Evolutionary conservation across 1,140 invertebrate species (phyloP).

Genomic region (Holotrichia oblita): DNA sequence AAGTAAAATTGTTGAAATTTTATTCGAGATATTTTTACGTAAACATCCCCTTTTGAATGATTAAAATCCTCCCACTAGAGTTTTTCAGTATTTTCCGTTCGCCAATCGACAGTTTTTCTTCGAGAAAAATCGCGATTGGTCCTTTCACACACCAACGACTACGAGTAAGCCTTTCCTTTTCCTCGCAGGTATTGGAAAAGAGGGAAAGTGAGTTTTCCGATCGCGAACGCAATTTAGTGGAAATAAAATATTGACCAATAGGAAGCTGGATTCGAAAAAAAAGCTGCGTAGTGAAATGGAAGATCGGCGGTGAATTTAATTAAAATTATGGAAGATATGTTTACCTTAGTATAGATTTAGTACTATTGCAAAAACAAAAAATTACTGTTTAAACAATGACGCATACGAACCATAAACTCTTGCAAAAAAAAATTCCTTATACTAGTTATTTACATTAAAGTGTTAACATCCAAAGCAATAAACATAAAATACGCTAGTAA

Average conservation of each 20-base stretch:
- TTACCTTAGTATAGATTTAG: too few relatives aligned
- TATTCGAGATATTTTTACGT: neutral
- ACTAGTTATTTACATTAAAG: too few relatives aligned
- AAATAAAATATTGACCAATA: conserved; percentile 4
- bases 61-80: neutral
- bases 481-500: too few relatives aligned
- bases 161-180: conserved; percentile 11
- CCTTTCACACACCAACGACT: conserved; percentile 24
- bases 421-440: too few relatives aligned
- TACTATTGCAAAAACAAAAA: too few relatives aligned
- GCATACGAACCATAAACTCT: too few relatives aligned
- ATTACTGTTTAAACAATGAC: too few relatives aligned
- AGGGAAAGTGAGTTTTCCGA: conserved; percentile 10
- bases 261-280: neutral
- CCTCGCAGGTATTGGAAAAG: conserved; percentile 22
- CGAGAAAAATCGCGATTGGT: conserved; percentile 29
- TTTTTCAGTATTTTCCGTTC: neutral
- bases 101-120: conserved; percentile 35
- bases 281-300: too few relatives aligned
- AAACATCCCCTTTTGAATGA: neutral
- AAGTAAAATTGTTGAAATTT: neutral
- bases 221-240: neutral
- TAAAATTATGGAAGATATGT: too few relatives aligned
- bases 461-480: too few relatives aligned
- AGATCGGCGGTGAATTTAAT: too few relatives aligned